Conservation (phyloP, 2,888 invertebrate genomes). For the Syrista parreyssii region DNA sequence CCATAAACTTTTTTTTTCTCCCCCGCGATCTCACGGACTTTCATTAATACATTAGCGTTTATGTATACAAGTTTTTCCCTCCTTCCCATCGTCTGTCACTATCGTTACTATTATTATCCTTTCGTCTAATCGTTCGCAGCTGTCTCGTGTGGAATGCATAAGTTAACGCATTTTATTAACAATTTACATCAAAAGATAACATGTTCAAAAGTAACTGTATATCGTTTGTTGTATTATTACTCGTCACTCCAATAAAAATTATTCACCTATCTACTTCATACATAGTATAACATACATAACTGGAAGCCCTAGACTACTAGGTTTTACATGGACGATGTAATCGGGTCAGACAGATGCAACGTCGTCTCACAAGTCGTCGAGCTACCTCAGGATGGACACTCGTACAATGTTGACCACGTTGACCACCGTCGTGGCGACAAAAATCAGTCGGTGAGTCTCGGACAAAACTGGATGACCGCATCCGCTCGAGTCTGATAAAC, state of each 20-base stretch:
- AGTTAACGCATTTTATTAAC: constrained; percentile 51
- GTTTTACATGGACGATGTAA: constrained; percentile 65
- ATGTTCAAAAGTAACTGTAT: constrained; percentile 56
- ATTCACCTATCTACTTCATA: constrained; percentile 63
- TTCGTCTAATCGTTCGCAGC: too few relatives aligned
- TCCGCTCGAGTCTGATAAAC: constrained; percentile 17
- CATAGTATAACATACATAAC: constrained; percentile 63
- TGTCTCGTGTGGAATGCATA: constrained; percentile 18
- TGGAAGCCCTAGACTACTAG: constrained; percentile 67
- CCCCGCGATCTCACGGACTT: too few relatives aligned
- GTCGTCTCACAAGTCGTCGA: constrained; percentile 36
- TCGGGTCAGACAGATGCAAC: constrained; percentile 51
- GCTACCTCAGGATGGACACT: constrained; percentile 42
- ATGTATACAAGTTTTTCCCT: neutral
- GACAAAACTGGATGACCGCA: constrained; percentile 6
- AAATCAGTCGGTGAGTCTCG: constrained; percentile 6
- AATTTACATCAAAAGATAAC: constrained; percentile 63
- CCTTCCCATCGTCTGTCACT: neutral
- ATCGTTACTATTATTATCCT: too few relatives aligned
- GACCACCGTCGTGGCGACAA: constrained; percentile 7
- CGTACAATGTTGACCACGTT: constrained; percentile 5
- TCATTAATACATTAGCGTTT: too few relatives aligned
- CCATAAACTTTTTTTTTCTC: too few relatives aligned
- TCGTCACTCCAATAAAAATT: constrained; percentile 51
- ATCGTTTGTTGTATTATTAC: constrained; percentile 32